These are phyloP conservation scores for Choristoneura rosaceana DNA, from an alignment of 2,888 invertebrate species.

Conservation along the genomic window DNA sequence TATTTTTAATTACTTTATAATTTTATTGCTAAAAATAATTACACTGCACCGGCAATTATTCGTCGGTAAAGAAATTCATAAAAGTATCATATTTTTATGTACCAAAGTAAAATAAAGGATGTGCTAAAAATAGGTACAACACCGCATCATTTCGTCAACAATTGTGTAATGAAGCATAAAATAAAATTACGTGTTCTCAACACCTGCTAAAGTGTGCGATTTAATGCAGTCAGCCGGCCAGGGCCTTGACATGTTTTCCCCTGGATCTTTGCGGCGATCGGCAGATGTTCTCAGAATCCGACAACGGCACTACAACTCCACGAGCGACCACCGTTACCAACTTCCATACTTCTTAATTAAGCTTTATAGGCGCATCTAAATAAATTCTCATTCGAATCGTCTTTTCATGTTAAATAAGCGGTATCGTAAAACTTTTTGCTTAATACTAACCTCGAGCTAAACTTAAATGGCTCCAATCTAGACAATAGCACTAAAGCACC, in stretches of 20 bases:
- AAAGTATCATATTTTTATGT: not conserved
- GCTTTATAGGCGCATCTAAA: slow-evolving; percentile 36
- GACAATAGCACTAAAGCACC: slow-evolving; percentile 54
- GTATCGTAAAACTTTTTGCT: slow-evolving; percentile 44
- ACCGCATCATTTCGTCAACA: slow-evolving; percentile 29
- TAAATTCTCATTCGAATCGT: slow-evolving; percentile 40
- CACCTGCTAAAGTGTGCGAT: slow-evolving; percentile 53
- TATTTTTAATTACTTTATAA: not conserved
- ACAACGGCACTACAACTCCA: slow-evolving; percentile 17
- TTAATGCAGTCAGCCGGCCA: slow-evolving; percentile 48
- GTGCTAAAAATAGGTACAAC: slow-evolving; percentile 40
- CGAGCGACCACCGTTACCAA: not conserved
- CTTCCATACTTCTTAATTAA: slow-evolving; percentile 23
- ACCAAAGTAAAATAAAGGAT: slow-evolving; percentile 43
- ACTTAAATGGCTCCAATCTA: slow-evolving; percentile 49
- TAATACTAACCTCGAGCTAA: slow-evolving; percentile 47
- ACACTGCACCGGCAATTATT: not conserved
- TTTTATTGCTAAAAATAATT: not conserved
- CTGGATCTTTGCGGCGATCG: slow-evolving; percentile 44
- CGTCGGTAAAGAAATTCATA: not conserved
- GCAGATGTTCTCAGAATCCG: slow-evolving; percentile 15
- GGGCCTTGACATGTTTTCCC: slow-evolving; percentile 62
- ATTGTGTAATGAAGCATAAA: slow-evolving; percentile 52
- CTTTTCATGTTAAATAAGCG: slow-evolving; percentile 43
- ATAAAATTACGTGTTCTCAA: slow-evolving; percentile 52